Evolutionary conservation across 2,888 invertebrate species (phyloP), one percentile per base, ranked within the genome.

Genomic region (Agrochola lota): DNA sequence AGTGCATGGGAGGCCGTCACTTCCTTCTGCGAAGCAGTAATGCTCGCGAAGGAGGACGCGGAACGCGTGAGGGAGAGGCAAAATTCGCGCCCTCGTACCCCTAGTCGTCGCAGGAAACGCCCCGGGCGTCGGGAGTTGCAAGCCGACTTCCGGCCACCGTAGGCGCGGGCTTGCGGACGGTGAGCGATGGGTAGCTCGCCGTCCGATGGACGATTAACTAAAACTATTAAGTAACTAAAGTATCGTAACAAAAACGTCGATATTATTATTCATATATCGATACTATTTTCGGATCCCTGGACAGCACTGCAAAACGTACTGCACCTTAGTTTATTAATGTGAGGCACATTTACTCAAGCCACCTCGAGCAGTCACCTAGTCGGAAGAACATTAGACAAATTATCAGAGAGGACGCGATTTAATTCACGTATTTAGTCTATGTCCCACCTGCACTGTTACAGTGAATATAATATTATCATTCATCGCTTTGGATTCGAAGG

Each of bases 401-500:
- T 74, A 72, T 66, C 40, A 52, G 9, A 20, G 7, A 12, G 64
- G n/a, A 60, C 69, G 57, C 26, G 49, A 71, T 74, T 82, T 35
- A 71, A 84, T 79, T 62, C 63, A 12, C 12, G 46, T 74, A 84
- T 78, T 79, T 55, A 64, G 35, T 83, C 62, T 64, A 12, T 68
- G 74, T 55, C 80, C 26, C 35, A 59, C 59, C 49, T 77, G 57
- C 69, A 26, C 55, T 30, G 55, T 40, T 57, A 30, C 59, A 17
- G 9, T 26, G 52, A 52, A 81, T 43, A 52, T 68, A 80, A 71
- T 81, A 55, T 52, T 35, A 26, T 66, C 30, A 83, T 75, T 72
- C 6, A 72, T 84, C 0, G 64, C 49, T 43, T 52, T 17, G 55
- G n/a, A 62, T 79, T 79, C 46, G 15, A 68, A 52, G 20, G 15